Evolutionary conservation across 2,113 vertebrate species (phyloP).

Genomic region (Syngnathus typhle): DNA sequence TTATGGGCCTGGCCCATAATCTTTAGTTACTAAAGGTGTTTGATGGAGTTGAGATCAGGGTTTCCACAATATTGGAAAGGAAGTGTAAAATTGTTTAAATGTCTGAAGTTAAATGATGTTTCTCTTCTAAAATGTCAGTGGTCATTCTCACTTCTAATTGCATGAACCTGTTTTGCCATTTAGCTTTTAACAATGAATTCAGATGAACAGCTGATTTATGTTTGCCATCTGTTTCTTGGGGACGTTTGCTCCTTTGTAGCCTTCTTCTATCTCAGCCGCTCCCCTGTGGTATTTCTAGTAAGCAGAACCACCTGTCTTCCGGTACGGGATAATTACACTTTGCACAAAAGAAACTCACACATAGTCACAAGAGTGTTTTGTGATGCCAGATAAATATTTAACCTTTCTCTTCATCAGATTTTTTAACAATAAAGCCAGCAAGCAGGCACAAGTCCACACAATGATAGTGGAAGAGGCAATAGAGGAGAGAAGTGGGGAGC

Average conservation of each 20-base stretch:
- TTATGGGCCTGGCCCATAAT: neutral
- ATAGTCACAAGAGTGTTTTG: constrained; percentile 33
- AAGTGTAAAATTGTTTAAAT: neutral
- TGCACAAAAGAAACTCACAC: constrained; percentile 20
- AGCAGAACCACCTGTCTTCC: constrained; percentile 30
- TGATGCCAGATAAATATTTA: constrained; percentile 46
- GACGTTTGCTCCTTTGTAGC: neutral
- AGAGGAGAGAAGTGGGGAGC: constrained; percentile 33
- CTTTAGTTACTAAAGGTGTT: neutral
- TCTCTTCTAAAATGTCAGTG: neutral
- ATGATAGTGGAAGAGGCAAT: constrained; percentile 7
- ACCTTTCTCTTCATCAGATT: constrained; percentile 54
- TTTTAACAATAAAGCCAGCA: constrained; percentile 27
- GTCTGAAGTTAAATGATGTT: neutral
- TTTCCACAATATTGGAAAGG: neutral
- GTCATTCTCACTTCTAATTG: neutral
- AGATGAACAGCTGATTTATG: constrained; percentile 13
- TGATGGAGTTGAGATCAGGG: neutral
- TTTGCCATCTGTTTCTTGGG: neutral
- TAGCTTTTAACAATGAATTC: constrained; percentile 4
- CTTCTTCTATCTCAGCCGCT: constrained; percentile 4
- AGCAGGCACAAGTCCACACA: constrained; percentile 12
- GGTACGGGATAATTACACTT: constrained; percentile 29
- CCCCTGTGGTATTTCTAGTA: constrained; percentile 28
- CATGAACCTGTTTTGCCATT: neutral